Percentiles rank a stretch among this genome's conserved stretches.
Conservation (phyloP, 2,797 vertebrate species). For the Gila robusta region DNA sequence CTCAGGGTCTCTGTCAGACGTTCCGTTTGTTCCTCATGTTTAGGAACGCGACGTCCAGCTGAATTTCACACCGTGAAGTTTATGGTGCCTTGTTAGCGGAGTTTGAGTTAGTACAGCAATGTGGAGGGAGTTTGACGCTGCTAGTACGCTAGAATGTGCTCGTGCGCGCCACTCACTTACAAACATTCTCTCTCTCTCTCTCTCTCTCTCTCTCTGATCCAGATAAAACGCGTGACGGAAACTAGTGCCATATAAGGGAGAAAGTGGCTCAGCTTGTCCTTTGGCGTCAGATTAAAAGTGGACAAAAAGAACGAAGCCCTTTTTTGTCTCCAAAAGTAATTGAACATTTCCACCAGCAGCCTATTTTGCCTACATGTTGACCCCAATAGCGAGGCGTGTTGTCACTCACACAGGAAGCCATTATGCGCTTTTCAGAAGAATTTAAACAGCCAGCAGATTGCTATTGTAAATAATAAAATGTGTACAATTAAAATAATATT, state of each 20-base stretch:
- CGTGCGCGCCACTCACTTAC: not conserved
- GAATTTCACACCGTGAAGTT: constrained; percentile 2
- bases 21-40: constrained; percentile 27
- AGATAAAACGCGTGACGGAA: constrained; percentile 12
- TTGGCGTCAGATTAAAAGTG: not conserved
- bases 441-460: not conserved
- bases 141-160: constrained; percentile 2
- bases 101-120: constrained; percentile 24
- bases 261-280: not conserved
- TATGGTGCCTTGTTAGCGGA: not conserved
- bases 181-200: constrained; percentile 23
- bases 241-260: constrained; percentile 9
- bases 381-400: not conserved
- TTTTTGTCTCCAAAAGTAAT: not conserved
- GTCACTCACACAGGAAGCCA: not conserved
- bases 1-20: constrained; percentile 4
- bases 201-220: constrained; percentile 27
- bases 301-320: not conserved
- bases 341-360: not conserved
- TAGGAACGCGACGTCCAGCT: not conserved
- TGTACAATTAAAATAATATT: not conserved
- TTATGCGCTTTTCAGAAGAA: not conserved
- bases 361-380: not conserved
- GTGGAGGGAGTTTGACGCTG: not conserved
- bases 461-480: not conserved